phyloP scores from a whole-genome alignment of 2,113 vertebrate species.

The Sardina pilchardus region DNA sequence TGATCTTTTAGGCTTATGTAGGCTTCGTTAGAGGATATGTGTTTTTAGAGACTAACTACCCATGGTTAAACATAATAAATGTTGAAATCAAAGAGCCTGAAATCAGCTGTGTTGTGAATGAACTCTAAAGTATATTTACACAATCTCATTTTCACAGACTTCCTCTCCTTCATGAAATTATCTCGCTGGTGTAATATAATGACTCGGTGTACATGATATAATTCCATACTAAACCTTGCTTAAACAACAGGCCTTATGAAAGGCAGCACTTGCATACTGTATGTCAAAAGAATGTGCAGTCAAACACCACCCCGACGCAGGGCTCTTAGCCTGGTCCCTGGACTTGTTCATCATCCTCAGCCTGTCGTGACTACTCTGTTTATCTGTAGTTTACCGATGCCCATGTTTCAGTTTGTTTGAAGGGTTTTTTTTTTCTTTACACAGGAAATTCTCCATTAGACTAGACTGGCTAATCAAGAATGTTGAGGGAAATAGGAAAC shows the following conservation, averaged over 20 bases:
- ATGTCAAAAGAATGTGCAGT: conserved; percentile 25
- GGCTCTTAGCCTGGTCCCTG: conserved; percentile 19
- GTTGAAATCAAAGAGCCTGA: conserved; percentile 22
- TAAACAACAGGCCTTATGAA: conserved; percentile 28
- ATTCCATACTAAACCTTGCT: conserved; percentile 24
- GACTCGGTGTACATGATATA: conserved; percentile 16
- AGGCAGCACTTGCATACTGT: conserved; percentile 34
- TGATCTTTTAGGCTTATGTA: too few species aligned
- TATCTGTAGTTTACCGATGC: conserved; percentile 58
- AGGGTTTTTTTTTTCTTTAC: conserved; percentile 47
- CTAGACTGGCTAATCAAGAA: conserved; percentile 60
- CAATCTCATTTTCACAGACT: conserved; percentile 20
- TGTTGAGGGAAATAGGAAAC: conserved; percentile 53
- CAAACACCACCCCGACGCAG: neutral
- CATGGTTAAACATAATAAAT: conserved; percentile 12
- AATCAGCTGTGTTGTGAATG: conserved; percentile 16
- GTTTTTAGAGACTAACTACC: neutral
- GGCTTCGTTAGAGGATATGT: neutral
- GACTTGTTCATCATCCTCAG: neutral
- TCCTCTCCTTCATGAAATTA: conserved; percentile 16
- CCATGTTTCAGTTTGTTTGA: conserved; percentile 53
- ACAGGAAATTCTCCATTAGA: conserved; percentile 73
- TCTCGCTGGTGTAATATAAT: neutral
- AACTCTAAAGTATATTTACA: conserved; percentile 26
- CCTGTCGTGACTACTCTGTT: conserved; percentile 52